Evolutionary conservation across 2,113 vertebrate species (phyloP).

Genomic region (Camelus dromedarius): DNA sequence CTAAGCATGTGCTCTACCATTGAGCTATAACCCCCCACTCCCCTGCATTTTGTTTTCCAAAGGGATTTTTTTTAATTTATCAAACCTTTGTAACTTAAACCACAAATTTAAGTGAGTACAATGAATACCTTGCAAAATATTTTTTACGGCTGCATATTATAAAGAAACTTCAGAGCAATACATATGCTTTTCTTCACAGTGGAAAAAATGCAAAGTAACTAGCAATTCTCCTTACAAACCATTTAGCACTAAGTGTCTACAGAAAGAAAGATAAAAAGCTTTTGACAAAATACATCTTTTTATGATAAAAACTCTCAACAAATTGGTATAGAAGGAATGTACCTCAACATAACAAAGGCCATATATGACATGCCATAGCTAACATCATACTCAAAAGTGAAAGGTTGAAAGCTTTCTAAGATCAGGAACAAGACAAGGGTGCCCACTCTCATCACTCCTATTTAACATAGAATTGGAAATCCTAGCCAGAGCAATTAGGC

Average conservation of each 20-base stretch:
- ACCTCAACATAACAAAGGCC: background rate
- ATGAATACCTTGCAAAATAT: conserved; percentile 14
- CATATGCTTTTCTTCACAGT: background rate
- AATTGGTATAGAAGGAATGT: background rate
- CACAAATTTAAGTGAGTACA: conserved; percentile 46
- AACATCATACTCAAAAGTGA: background rate
- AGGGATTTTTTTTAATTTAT: background rate
- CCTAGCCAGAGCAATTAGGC: background rate
- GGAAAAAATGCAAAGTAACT: background rate
- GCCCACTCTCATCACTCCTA: background rate
- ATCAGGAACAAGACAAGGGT: background rate
- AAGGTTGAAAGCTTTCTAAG: background rate
- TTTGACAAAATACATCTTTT: background rate
- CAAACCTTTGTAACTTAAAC: conserved; percentile 37
- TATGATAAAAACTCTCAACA: background rate
- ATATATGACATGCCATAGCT: background rate
- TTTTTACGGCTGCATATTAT: background rate
- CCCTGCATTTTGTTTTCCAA: conserved; percentile 32
- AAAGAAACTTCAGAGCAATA: background rate
- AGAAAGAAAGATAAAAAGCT: background rate
- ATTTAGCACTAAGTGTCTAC: background rate
- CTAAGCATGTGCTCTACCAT: no score
- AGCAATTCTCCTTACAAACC: conserved; percentile 1
- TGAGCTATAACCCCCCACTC: no score
- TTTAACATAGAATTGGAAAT: background rate